Conservation (phyloP, 2,797 vertebrate genomes). For the Cynopterus sphinx region DNA sequence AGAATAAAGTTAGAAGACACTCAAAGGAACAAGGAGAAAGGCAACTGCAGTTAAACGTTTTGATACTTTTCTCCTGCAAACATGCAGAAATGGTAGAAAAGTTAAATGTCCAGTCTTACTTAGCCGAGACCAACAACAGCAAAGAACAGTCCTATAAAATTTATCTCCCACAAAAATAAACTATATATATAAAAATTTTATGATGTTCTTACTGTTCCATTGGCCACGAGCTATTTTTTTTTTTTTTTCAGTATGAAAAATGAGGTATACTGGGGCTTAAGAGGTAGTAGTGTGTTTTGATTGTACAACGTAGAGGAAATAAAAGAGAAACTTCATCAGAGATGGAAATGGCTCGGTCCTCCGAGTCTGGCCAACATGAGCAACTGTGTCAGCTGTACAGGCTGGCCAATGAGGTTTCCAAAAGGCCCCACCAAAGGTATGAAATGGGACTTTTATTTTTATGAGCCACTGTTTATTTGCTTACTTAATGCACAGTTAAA, state of each 20-base stretch:
- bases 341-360: slow-evolving; percentile 87
- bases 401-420: slow-evolving; percentile 84
- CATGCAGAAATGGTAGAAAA: slow-evolving; percentile 90
- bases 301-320: slow-evolving; percentile 93
- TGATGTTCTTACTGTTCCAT: slow-evolving; percentile 92
- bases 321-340: slow-evolving; percentile 88
- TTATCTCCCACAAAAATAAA: slow-evolving; percentile 96
- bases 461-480: slow-evolving; percentile 74
- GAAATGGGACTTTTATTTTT: slow-evolving; percentile 72
- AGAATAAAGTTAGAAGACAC: slow-evolving; percentile 89
- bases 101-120: slow-evolving; percentile 93
- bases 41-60: slow-evolving; percentile 85
- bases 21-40: slow-evolving; percentile 83
- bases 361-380: slow-evolving; percentile 82
- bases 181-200: slow-evolving; percentile 95
- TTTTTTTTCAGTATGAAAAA: slow-evolving; percentile 92
- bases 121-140: slow-evolving; percentile 90
- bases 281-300: slow-evolving; percentile 98
- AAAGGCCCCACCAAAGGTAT: slow-evolving; percentile 66
- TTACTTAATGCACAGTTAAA: slow-evolving; percentile 72
- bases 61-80: slow-evolving; percentile 88
- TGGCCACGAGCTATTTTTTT: slow-evolving; percentile 90
- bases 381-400: slow-evolving; percentile 81
- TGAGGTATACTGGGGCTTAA: slow-evolving; percentile 97
- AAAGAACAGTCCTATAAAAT: slow-evolving; percentile 95